A percentile compares a stretch with the other conserved stretches of the same genome.
Evolutionary conservation across 92 coral and sea anemone genomes (phyloP).

Genomic region (Paramuricea clavata): DNA sequence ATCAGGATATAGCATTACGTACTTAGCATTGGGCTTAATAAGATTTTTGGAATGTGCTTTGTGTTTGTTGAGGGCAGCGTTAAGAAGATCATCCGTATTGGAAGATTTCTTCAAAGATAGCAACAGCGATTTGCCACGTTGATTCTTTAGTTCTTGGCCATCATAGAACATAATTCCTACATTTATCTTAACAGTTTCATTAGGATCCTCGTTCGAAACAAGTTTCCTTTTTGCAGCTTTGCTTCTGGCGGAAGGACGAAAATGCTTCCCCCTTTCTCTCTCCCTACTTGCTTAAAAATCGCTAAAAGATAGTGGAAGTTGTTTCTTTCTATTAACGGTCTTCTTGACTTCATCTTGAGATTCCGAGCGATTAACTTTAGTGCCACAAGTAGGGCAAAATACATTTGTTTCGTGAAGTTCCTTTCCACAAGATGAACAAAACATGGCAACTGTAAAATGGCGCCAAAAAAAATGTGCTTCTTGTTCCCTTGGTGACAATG

Average conservation of each 20-base stretch:
- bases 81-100: conserved; percentile 31
- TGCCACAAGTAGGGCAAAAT: conserved; percentile 53
- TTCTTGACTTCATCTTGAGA: neutral
- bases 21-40: conserved; percentile 36
- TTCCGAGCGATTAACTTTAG: neutral
- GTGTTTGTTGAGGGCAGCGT: conserved; percentile 27
- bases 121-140: conserved; percentile 15
- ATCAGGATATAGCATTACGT: conserved; percentile 51
- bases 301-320: neutral
- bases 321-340: neutral
- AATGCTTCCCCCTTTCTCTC: conserved; percentile 34
- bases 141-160: conserved; percentile 36
- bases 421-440: conserved; percentile 43
- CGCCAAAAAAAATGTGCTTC: neutral
- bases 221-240: conserved; percentile 30
- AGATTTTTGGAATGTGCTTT: conserved; percentile 57
- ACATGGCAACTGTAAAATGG: no score
- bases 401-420: conserved; percentile 7
- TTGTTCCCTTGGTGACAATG: no score
- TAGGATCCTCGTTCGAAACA: conserved; percentile 22
- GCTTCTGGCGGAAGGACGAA: neutral
- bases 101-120: conserved; percentile 26
- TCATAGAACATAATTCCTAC: conserved; percentile 31
- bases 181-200: conserved; percentile 19
- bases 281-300: conserved; percentile 12